Conservation (phyloP, 1,140 invertebrate species). For the Lasioglossum albipes region DNA sequence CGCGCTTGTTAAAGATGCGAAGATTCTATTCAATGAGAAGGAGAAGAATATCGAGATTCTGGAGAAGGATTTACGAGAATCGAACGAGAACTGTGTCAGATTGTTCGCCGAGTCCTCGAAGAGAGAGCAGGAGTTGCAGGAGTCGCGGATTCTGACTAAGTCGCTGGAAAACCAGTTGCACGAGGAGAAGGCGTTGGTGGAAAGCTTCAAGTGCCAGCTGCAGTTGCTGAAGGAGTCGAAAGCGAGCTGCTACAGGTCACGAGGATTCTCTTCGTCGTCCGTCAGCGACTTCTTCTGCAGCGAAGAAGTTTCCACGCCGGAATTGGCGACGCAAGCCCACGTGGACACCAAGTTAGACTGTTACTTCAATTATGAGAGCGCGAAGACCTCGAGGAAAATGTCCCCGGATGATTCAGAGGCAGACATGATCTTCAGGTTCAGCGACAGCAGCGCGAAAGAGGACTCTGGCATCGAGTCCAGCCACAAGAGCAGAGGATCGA, state of each 20-base stretch:
- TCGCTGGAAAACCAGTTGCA: constrained; percentile 38
- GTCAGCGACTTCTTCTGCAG: background rate
- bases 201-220: constrained; percentile 8
- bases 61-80: constrained; percentile 19
- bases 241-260: too few species aligned
- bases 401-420: background rate
- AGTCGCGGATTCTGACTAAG: constrained; percentile 15
- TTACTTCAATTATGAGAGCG: background rate
- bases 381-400: constrained; percentile 5
- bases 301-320: background rate
- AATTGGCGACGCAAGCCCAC: background rate
- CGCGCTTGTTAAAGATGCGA: background rate
- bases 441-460: constrained; percentile 60
- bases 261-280: background rate
- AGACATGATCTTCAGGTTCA: constrained; percentile 35
- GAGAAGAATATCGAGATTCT: constrained; percentile 18
- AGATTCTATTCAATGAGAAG: constrained; percentile 34
- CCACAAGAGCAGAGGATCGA: constrained; percentile 36
- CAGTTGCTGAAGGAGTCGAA: background rate
- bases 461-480: constrained; percentile 67
- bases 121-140: constrained; percentile 42
- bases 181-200: constrained; percentile 12
- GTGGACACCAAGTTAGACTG: background rate
- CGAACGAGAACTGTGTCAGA: background rate
- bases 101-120: constrained; percentile 34